phyloP scores from a whole-genome alignment of 1,140 invertebrate species.

The Drosophila sp. region DNA sequence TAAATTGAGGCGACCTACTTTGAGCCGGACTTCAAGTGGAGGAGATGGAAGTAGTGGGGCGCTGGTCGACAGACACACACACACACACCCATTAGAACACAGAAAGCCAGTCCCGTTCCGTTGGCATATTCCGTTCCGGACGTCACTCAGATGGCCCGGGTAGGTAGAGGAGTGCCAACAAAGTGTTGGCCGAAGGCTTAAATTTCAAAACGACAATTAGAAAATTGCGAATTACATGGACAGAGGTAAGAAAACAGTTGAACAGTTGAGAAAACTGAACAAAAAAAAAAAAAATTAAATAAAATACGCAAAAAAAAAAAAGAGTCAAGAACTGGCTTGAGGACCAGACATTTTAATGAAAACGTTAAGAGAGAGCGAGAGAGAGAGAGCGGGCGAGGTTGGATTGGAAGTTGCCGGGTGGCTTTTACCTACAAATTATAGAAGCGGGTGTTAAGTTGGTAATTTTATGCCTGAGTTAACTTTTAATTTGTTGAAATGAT shows the following conservation, averaged over 20 bases:
- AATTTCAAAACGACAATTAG: constrained; percentile 79
- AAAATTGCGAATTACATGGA: constrained; percentile 77
- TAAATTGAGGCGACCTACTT: constrained; percentile 69
- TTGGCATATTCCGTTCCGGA: constrained; percentile 49
- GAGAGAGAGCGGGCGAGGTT: neutral
- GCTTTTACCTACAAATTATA: constrained; percentile 21
- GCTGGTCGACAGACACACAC: constrained; percentile 8
- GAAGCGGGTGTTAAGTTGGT: constrained; percentile 81
- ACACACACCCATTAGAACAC: neutral
- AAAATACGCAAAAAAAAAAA: constrained; percentile 33
- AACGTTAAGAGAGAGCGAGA: neutral
- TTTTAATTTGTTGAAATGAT: constrained; percentile 81
- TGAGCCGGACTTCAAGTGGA: constrained; percentile 25
- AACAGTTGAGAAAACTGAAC: constrained; percentile 29
- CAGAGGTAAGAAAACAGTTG: constrained; percentile 13
- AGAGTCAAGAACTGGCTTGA: constrained; percentile 43
- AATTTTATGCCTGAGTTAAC: constrained; percentile 82
- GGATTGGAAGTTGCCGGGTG: constrained; percentile 32
- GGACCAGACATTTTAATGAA: constrained; percentile 30
- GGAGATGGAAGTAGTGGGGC: constrained; percentile 8
- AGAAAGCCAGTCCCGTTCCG: constrained; percentile 25
- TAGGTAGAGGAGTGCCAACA: constrained; percentile 22
- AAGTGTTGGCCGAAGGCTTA: constrained; percentile 73
- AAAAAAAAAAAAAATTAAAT: constrained; percentile 53
- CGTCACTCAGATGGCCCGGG: constrained; percentile 40